Percentiles rank a stretch among this genome's conserved stretches.
phyloP scores from a whole-genome alignment of 2,888 invertebrate genomes.

The Netelia inedita region DNA sequence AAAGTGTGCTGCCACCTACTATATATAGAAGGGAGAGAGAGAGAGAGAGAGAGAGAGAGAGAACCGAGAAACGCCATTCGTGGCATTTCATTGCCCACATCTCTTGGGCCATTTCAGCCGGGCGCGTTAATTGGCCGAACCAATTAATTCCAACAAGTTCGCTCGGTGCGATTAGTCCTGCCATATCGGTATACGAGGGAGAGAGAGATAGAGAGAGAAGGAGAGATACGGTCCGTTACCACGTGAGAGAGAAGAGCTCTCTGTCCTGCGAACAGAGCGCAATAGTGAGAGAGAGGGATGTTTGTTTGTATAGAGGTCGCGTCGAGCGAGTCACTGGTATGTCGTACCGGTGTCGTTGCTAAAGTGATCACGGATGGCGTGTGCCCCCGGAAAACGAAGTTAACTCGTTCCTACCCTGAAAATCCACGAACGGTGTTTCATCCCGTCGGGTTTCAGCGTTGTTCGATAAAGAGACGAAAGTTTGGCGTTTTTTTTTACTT shows the following conservation, averaged over 20 bases:
- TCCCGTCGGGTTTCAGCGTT: background rate
- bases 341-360: conserved; percentile 71
- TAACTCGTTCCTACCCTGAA: conserved; percentile 76
- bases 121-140: conserved; percentile 84
- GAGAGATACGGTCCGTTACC: conserved; percentile 51
- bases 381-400: conserved; percentile 79
- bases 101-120: conserved; percentile 78
- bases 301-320: background rate
- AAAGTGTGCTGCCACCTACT: conserved; percentile 62
- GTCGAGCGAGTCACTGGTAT: conserved; percentile 16
- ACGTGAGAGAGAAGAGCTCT: conserved; percentile 13
- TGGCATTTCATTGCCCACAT: conserved; percentile 76
- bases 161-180: conserved; percentile 82
- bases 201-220: conserved; percentile 42
- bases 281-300: conserved; percentile 7
- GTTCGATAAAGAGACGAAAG: no score
- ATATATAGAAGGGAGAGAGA: conserved; percentile 49
- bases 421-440: conserved; percentile 31
- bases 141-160: conserved; percentile 85
- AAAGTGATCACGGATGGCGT: conserved; percentile 39
- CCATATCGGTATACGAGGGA: conserved; percentile 61
- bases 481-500: conserved; percentile 10
- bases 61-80: conserved; percentile 69
- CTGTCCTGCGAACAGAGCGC: conserved; percentile 17
- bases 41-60: conserved; percentile 33